A percentile compares a stretch with the other conserved stretches of the same genome.
These are phyloP conservation scores for Bergia sp. DNA, from an alignment of 92 coral and sea anemone species.

Conservation along the genomic window DNA sequence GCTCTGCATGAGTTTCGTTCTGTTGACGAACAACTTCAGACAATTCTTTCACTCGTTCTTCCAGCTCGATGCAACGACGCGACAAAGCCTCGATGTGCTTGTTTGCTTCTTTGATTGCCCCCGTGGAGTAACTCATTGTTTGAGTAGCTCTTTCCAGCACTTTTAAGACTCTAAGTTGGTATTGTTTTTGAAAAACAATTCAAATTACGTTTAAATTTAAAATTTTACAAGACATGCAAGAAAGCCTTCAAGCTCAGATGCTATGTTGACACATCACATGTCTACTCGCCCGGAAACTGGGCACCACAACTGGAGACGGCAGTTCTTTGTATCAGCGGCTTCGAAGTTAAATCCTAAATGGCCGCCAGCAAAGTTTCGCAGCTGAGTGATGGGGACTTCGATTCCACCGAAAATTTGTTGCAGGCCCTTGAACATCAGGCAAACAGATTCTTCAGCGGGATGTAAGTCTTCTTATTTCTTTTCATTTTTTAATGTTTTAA, in stretches of 20 bases:
- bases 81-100: slow-evolving; percentile 85
- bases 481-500: neutral
- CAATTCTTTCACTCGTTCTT: slow-evolving; percentile 79
- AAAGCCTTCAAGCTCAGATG: neutral
- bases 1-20: slow-evolving; percentile 84
- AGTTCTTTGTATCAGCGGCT: slow-evolving; percentile 52
- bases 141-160: neutral
- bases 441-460: slow-evolving; percentile 81
- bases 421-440: slow-evolving; percentile 87
- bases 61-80: slow-evolving; percentile 75
- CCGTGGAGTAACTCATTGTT: slow-evolving; percentile 74
- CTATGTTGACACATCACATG: slow-evolving; percentile 34
- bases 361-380: slow-evolving; percentile 51
- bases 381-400: slow-evolving; percentile 58
- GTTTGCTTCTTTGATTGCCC: slow-evolving; percentile 96
- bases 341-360: slow-evolving; percentile 55
- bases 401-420: slow-evolving; percentile 71
- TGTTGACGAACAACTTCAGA: slow-evolving; percentile 75
- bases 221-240: slow-evolving; percentile 4
- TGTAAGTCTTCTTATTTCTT: slow-evolving; percentile 65
- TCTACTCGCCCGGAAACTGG: slow-evolving; percentile 35
- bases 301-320: neutral
- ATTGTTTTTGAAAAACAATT: neutral
- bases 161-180: neutral
- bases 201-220: neutral